These are phyloP conservation scores for Porites lobata DNA, from an alignment of 92 coral and sea anemone genomes.

Conservation along the genomic window DNA sequence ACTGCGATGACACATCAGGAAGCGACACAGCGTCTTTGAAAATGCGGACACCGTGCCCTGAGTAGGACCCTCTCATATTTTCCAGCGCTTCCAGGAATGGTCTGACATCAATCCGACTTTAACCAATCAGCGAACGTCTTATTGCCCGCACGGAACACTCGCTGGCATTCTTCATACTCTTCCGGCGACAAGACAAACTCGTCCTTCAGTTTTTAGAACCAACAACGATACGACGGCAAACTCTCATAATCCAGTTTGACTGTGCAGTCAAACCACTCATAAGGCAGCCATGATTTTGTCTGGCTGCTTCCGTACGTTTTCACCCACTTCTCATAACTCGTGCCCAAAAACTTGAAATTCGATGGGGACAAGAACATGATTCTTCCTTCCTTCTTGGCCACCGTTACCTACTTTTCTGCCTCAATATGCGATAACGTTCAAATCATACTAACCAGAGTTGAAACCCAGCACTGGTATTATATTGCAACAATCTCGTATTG, in stretches of 20 bases:
- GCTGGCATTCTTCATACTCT: neutral
- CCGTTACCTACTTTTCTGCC: neutral
- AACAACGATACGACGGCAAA: neutral
- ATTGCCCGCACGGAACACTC: neutral
- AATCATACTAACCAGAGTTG: neutral
- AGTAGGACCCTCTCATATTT: constrained; percentile 24
- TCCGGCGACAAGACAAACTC: neutral
- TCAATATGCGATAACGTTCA: neutral
- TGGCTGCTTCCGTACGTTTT: neutral
- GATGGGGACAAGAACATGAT: neutral
- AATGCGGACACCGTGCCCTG: neutral
- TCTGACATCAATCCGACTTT: neutral
- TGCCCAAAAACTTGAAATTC: neutral
- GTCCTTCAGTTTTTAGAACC: neutral
- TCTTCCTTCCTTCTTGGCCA: constrained; percentile 1
- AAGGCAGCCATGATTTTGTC: neutral
- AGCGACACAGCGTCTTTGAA: constrained; percentile 38
- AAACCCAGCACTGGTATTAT: neutral
- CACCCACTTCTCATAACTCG: neutral
- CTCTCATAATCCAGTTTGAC: neutral
- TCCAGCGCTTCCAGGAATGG: constrained; percentile 31
- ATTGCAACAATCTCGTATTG: neutral
- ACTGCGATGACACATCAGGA: constrained; percentile 29
- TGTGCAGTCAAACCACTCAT: neutral
- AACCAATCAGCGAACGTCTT: constrained; percentile 39